Base-by-base conservation (phyloP, 2,797 vertebrate species). In the Halcyon smyrnensis region DNA sequence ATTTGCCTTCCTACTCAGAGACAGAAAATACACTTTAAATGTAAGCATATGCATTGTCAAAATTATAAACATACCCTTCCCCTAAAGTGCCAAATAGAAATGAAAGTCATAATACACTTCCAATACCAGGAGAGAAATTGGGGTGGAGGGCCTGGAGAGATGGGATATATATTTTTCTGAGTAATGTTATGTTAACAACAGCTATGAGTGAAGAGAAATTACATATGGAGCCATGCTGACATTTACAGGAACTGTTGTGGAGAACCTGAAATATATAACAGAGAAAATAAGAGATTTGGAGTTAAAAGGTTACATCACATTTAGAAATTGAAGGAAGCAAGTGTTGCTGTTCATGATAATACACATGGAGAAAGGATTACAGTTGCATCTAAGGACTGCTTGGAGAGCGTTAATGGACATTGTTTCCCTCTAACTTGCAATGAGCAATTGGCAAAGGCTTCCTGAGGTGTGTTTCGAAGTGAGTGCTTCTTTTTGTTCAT, bases 11-110 rank as follows among this genome's bases (percentile, higher is more conserved):
- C 84, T 84, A 59, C 65, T 86, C 4, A 1, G 63, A 68, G 77
- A 59, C 46, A 59, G 62, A 94, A 97, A 97, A 92, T 50, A 85
- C 39, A 39, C 77, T 95, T 95, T 80, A 94, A 87, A 71, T 60
- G 59, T 91, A 95, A 92, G 16, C 65, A 89, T 30, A 68, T n/a
- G 34, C 15, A 95, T 96, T 88, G 68, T 86, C 57, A 96, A 93
- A 94, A 88, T 74, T 51, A 93, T 81, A 97, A 93, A 87, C 46
- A 80, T 71, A 76, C 25, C 34, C 37, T 86, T 89, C 23, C 32
- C n/a, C 68, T 90, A 18, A 93, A 97, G 59, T 87, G 36, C 27
- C 21, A 78, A 93, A 60, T 32, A 78, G 79, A 87, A 84, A 78
- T 36, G 76, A 76, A 93, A 80, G 37, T 94, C 59, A 56, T 68